phyloP scores from a whole-genome alignment of 2,113 vertebrate genomes.

The Xenopus laevis region DNA sequence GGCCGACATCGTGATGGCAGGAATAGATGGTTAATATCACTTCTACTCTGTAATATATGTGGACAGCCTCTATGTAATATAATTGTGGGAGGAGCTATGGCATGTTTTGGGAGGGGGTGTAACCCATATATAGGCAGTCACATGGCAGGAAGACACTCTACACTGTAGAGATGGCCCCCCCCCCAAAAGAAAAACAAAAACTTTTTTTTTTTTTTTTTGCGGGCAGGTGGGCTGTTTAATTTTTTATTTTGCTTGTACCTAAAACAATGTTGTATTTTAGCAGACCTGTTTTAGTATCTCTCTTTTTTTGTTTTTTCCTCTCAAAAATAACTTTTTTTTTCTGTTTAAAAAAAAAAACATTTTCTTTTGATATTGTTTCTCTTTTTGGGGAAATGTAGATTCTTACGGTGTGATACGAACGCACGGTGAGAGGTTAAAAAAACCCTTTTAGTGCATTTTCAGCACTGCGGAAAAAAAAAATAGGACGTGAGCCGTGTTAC shows the following conservation, averaged over 20 bases:
- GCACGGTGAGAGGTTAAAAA: conserved; percentile 31
- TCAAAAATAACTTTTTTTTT: conserved; percentile 4
- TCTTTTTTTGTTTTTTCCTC: too few relatives aligned
- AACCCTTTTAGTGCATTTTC: conserved; percentile 44
- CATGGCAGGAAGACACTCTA: conserved; percentile 5
- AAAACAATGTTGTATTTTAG: conserved; percentile 25
- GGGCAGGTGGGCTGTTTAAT: neutral
- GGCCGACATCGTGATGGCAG: neutral
- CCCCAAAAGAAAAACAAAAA: neutral
- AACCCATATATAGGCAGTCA: neutral
- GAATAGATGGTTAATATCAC: neutral
- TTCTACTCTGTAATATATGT: neutral
- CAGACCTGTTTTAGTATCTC: conserved; percentile 29
- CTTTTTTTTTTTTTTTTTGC: neutral
- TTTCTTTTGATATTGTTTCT: conserved; percentile 10
- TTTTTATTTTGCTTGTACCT: conserved; percentile 11
- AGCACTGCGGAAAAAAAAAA: conserved; percentile 36
- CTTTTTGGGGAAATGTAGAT: conserved; percentile 33
- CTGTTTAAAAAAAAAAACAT: conserved; percentile 19
- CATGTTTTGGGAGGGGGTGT: neutral
- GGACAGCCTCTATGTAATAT: neutral
- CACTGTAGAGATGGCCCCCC: neutral
- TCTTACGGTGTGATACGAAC: conserved; percentile 21
- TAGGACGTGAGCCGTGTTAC: conserved; percentile 28
- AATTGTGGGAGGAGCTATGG: neutral